Percentiles rank a stretch among this genome's conserved stretches.
phyloP scores from a whole-genome alignment of 1,140 invertebrate species.

The Ips nitidus region DNA sequence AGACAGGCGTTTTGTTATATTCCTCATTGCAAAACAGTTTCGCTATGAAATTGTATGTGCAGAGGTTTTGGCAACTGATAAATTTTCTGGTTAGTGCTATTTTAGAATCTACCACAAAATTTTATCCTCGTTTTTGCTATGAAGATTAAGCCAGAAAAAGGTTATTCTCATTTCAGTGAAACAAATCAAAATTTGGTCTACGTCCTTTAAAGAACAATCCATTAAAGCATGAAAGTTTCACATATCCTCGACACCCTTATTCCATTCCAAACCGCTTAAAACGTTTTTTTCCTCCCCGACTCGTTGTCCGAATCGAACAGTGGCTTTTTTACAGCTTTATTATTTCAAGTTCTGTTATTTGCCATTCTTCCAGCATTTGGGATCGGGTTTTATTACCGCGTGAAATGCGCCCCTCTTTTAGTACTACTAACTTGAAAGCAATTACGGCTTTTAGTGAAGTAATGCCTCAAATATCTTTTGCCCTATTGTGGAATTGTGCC shows the following conservation, averaged over 20 bases:
- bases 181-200: too few species aligned
- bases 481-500: not conserved
- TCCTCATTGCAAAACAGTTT: slow-evolving; percentile 12
- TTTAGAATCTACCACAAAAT: not conserved
- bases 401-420: slow-evolving; percentile 1
- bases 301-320: not conserved
- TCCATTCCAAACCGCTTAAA: not conserved
- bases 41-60: slow-evolving; percentile 4
- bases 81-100: slow-evolving; percentile 8
- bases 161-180: too few species aligned
- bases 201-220: too few species aligned
- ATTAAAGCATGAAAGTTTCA: not conserved
- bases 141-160: too few species aligned
- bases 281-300: not conserved
- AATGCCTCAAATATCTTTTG: not conserved
- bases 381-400: not conserved
- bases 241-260: not conserved
- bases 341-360: slow-evolving; percentile 2
- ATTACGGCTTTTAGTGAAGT: slow-evolving; percentile 2
- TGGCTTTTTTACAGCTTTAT: not conserved
- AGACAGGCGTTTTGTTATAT: not conserved
- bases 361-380: not conserved
- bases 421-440: slow-evolving; percentile 1
- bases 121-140: too few species aligned
- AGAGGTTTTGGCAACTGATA: slow-evolving; percentile 1